A percentile compares a stretch with the other conserved stretches of the same genome.
phyloP scores from a whole-genome alignment of 2,888 invertebrate genomes.

The Amiota mariae region DNA sequence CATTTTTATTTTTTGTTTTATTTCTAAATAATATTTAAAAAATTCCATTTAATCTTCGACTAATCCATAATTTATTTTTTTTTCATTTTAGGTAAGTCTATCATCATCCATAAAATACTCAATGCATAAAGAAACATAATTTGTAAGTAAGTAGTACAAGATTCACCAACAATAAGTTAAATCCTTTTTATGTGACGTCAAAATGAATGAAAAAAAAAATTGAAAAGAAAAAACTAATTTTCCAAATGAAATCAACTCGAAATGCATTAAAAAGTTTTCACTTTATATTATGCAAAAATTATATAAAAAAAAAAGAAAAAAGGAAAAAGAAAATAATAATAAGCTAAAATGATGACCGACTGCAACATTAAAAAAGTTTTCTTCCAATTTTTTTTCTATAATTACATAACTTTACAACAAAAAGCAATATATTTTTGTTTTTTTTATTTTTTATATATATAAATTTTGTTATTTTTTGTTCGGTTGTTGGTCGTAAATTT shows the following conservation, averaged over 20 bases:
- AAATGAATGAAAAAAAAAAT: background rate
- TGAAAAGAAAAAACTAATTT: background rate
- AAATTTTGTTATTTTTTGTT: background rate
- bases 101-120: background rate
- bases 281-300: constrained; percentile 2
- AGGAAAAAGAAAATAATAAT: background rate
- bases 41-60: too few species aligned
- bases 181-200: too few species aligned
- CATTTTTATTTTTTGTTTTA: too few species aligned
- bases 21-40: too few species aligned
- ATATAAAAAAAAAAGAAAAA: background rate
- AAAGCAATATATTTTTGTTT: constrained; percentile 34
- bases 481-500: constrained; percentile 7
- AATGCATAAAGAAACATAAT: too few species aligned
- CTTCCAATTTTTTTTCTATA: constrained; percentile 54
- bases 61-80: background rate
- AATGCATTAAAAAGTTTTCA: background rate
- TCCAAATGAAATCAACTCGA: too few species aligned
- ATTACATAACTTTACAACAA: constrained; percentile 65
- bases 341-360: constrained; percentile 9
- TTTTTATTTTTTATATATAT: too few species aligned
- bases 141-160: too few species aligned
- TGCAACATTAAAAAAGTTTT: constrained; percentile 1
- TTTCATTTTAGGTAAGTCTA: constrained; percentile 1
- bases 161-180: too few species aligned